Evolutionary conservation across 2,888 invertebrate genomes (phyloP).

Genomic region (Bombyx huttoni): DNA sequence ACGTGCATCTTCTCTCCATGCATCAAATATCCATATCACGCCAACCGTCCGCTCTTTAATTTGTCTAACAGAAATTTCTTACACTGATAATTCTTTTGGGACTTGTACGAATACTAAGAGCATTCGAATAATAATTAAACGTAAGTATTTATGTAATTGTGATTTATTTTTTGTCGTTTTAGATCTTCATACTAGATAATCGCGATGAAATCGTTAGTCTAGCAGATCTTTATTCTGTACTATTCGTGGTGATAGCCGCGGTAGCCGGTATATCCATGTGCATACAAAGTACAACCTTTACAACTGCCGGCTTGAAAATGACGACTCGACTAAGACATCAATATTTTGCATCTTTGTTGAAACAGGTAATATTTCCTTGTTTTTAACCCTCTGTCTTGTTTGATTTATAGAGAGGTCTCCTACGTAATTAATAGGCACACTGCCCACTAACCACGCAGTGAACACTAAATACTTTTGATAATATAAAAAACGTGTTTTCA

Average conservation of each 20-base stretch:
- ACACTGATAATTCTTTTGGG: too few species aligned
- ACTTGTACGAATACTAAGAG: too few species aligned
- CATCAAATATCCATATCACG: too few species aligned
- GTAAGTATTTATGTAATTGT: too few species aligned
- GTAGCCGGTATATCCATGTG: conserved; percentile 78
- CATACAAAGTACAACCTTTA: conserved; percentile 80
- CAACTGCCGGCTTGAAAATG: conserved; percentile 81
- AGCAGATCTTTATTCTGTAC: conserved; percentile 75
- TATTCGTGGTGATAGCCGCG: conserved; percentile 78
- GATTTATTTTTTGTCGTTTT: conserved; percentile 14
- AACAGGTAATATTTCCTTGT: conserved; percentile 39
- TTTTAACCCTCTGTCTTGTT: too few species aligned
- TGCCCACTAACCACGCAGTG: too few species aligned
- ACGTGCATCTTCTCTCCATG: too few species aligned
- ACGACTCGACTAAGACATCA: conserved; percentile 75
- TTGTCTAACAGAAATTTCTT: neutral
- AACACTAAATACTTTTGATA: too few species aligned
- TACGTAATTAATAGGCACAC: too few species aligned
- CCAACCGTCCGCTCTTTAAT: too few species aligned
- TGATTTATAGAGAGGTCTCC: too few species aligned
- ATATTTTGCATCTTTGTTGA: conserved; percentile 68
- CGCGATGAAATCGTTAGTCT: conserved; percentile 64
- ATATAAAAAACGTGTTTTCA: neutral
- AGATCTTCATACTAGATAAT: conserved; percentile 74
- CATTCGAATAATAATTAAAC: too few species aligned